Percentiles rank a stretch among this genome's conserved stretches.
Evolutionary conservation across 2,797 vertebrate species (phyloP).

Genomic region (Betta splendens): DNA sequence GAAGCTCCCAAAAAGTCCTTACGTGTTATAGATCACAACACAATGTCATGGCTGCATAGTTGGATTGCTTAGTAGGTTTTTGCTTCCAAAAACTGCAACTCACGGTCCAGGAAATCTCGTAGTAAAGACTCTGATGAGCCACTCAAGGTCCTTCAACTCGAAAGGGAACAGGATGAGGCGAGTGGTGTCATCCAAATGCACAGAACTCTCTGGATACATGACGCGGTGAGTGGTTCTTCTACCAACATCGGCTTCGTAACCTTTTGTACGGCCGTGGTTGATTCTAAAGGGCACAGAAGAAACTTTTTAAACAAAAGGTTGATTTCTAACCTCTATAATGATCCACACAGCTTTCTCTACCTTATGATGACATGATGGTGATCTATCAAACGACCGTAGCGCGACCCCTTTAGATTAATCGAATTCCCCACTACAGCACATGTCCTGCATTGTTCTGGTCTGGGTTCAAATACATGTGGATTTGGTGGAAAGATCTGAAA

Average conservation of each 20-base stretch:
- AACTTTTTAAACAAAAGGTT: neutral
- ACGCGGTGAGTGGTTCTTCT: conserved; percentile 49
- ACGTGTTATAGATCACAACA: no score
- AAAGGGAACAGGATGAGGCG: conserved; percentile 50
- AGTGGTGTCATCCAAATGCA: conserved; percentile 32
- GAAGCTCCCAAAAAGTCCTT: no score
- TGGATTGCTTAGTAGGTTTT: no score
- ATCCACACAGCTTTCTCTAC: conserved; percentile 4
- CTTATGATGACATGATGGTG: conserved; percentile 43
- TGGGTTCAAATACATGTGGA: neutral
- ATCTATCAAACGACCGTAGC: conserved; percentile 54
- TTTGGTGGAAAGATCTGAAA: conserved; percentile 18
- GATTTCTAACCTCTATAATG: no score
- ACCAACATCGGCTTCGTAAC: conserved; percentile 58
- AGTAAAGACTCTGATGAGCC: conserved; percentile 24
- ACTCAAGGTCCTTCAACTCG: conserved; percentile 50
- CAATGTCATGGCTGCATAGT: no score
- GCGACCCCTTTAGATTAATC: conserved; percentile 36
- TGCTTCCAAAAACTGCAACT: conserved; percentile 1
- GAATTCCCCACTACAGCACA: conserved; percentile 69
- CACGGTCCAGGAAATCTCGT: conserved; percentile 13
- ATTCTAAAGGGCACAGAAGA: conserved; percentile 28
- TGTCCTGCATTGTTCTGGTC: conserved; percentile 15
- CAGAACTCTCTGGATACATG: conserved; percentile 56
- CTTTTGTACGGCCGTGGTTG: neutral